Percentiles rank a stretch among this genome's conserved stretches.
Conservation (phyloP, 2,888 invertebrate genomes). For the Onthophagus sagittarius region DNA sequence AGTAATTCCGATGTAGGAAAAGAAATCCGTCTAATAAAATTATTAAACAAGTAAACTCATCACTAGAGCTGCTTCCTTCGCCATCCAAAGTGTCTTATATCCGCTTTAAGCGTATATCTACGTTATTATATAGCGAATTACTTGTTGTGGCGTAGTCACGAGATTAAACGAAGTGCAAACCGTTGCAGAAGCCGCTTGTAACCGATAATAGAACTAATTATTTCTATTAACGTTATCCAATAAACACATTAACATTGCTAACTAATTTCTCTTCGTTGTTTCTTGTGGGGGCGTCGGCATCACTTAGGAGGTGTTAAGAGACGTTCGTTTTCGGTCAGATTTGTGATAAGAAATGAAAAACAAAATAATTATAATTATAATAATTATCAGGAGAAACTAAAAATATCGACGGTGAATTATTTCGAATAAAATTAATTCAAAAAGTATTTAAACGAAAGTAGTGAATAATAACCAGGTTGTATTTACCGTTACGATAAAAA, state of each 20-base stretch:
- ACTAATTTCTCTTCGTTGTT: background rate
- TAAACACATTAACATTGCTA: background rate
- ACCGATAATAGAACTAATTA: background rate
- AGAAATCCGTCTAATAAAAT: conserved; percentile 52
- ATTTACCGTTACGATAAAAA: background rate
- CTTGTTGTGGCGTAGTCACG: background rate
- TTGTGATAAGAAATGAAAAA: background rate
- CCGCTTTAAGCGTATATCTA: background rate
- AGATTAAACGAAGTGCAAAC: background rate
- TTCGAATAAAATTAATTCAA: background rate
- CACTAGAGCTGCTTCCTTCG: background rate
- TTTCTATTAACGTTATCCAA: background rate
- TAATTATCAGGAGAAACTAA: too few species aligned
- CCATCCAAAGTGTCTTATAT: background rate
- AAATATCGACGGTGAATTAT: background rate
- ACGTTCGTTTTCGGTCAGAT: background rate
- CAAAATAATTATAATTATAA: too few species aligned
- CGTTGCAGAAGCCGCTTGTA: background rate
- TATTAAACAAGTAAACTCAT: conserved; percentile 38
- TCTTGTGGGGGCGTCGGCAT: background rate
- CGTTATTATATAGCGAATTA: background rate
- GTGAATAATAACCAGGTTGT: background rate
- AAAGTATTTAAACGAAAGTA: background rate
- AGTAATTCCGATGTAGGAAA: conserved; percentile 53
- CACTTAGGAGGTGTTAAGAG: background rate